Conservation (phyloP, 1,140 invertebrate genomes). For the Neodiprion lecontei region DNA sequence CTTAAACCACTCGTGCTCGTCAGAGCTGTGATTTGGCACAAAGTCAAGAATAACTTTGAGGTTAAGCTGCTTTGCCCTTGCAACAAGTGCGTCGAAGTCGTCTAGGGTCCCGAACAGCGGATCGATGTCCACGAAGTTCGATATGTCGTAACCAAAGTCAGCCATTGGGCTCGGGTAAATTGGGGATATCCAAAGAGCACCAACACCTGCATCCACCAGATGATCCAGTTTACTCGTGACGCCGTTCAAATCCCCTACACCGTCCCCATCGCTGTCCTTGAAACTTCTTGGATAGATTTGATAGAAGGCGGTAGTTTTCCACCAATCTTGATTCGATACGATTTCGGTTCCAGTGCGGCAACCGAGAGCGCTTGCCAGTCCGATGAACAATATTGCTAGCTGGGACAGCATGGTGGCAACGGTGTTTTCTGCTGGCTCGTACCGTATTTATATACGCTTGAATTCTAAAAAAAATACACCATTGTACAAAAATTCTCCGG, state of each 20-base stretch:
- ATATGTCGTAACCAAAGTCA: conserved; percentile 73
- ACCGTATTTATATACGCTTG: neutral
- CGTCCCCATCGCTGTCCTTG: conserved; percentile 78
- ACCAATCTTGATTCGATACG: conserved; percentile 66
- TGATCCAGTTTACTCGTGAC: conserved; percentile 66
- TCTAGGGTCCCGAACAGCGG: conserved; percentile 67
- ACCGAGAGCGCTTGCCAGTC: neutral
- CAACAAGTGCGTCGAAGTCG: conserved; percentile 66
- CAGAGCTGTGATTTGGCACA: conserved; percentile 79
- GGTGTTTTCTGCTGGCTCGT: neutral
- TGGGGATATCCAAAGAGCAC: conserved; percentile 71
- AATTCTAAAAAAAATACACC: neutral
- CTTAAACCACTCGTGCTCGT: conserved; percentile 73
- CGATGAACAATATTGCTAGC: neutral
- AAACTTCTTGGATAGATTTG: conserved; percentile 84
- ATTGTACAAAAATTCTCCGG: neutral
- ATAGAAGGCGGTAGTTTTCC: conserved; percentile 75
- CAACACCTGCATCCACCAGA: conserved; percentile 69
- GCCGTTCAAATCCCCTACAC: conserved; percentile 76
- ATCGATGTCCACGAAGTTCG: conserved; percentile 68
- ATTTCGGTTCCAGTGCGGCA: neutral
- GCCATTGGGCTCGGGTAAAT: conserved; percentile 66
- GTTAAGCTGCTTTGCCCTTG: conserved; percentile 44
- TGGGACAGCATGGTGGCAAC: neutral
- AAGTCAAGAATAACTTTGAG: conserved; percentile 69